A percentile compares a stretch with the other conserved stretches of the same genome.
phyloP scores from a whole-genome alignment of 1,140 invertebrate genomes.

The Caenorhabditis inopinata region DNA sequence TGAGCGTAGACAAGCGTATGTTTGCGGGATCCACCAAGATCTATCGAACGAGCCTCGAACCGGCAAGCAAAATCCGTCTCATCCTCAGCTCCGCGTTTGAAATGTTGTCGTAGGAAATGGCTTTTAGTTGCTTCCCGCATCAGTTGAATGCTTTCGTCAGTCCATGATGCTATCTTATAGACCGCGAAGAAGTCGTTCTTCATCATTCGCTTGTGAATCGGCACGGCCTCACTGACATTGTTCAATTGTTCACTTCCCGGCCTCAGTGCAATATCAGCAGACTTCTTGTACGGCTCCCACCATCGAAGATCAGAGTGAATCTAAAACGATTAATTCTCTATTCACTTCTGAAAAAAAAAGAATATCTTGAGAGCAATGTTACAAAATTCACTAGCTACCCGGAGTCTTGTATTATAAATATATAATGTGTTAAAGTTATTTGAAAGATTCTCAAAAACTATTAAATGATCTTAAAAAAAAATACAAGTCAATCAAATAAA shows the following conservation, averaged over 20 bases:
- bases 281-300: background rate
- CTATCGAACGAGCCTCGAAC: background rate
- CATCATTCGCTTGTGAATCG: too few relatives aligned
- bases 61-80: background rate
- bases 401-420: background rate
- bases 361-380: conserved; percentile 8
- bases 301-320: background rate
- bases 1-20: background rate
- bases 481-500: background rate
- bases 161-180: background rate
- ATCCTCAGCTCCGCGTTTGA: conserved; percentile 14
- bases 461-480: background rate
- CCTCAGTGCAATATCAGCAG: background rate
- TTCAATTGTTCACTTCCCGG: background rate
- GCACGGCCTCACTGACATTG: too few relatives aligned
- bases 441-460: background rate
- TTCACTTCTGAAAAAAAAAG: background rate
- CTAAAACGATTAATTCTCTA: background rate
- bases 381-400: background rate
- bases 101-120: conserved; percentile 2
- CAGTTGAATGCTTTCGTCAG: background rate
- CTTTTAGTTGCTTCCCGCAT: background rate
- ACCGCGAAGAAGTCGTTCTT: too few relatives aligned
- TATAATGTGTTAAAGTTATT: background rate
- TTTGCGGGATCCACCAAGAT: background rate